Conservation (phyloP, 2,888 invertebrate species). For the Eupeodes luniger region DNA sequence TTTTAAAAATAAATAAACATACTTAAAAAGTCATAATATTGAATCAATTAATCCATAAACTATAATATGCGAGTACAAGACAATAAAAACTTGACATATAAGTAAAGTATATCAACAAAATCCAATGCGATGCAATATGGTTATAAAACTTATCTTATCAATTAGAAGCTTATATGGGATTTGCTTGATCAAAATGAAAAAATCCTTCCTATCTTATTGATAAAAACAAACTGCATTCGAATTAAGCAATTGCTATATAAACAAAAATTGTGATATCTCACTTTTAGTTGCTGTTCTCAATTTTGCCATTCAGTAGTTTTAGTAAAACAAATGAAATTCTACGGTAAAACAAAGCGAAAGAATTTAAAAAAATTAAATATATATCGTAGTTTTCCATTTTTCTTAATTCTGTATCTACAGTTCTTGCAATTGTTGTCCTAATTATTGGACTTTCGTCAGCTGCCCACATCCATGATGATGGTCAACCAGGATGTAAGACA, state of each 20-base stretch:
- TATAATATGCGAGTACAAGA: background rate
- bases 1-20: background rate
- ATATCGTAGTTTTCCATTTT: background rate
- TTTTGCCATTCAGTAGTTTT: background rate
- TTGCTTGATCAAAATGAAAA: background rate
- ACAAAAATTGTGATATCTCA: background rate
- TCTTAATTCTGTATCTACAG: background rate
- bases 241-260: background rate
- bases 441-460: constrained; percentile 21
- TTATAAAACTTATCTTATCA: constrained; percentile 7
- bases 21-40: background rate
- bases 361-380: no score
- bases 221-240: background rate
- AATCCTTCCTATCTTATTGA: background rate
- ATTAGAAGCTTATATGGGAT: background rate
- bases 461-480: constrained; percentile 72
- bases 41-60: background rate
- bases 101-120: no score
- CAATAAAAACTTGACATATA: no score
- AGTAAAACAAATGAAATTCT: background rate
- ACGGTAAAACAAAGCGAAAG: background rate
- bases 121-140: background rate
- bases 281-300: background rate
- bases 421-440: background rate
- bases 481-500: constrained; percentile 80